Evolutionary conservation across 2,888 invertebrate genomes (phyloP).

Genomic region (Anarsia innoxiella): DNA sequence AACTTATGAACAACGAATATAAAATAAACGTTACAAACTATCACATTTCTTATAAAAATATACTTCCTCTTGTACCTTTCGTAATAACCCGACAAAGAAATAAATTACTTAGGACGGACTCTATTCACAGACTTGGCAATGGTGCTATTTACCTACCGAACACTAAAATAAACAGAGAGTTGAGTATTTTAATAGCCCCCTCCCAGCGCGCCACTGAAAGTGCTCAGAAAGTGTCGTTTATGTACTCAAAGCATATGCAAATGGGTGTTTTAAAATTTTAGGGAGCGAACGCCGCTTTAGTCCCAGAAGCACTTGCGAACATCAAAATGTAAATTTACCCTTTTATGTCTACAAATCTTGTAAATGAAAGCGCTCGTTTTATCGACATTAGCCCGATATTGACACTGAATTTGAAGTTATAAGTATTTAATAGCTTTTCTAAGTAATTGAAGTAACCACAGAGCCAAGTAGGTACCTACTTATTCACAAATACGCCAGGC

Average conservation of each 20-base stretch:
- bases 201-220: constrained; percentile 40
- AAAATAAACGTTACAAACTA: neutral
- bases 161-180: constrained; percentile 9
- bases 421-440: too few relatives aligned
- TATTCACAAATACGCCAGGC: too few relatives aligned
- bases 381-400: constrained; percentile 57
- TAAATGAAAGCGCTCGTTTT: constrained; percentile 71
- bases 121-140: too few relatives aligned
- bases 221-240: constrained; percentile 74
- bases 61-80: too few relatives aligned
- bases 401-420: constrained; percentile 29
- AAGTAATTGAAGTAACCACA: too few relatives aligned
- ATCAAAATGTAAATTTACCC: constrained; percentile 75
- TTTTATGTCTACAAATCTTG: constrained; percentile 74
- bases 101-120: too few relatives aligned
- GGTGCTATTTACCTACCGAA: too few relatives aligned
- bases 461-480: too few relatives aligned
- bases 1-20: neutral
- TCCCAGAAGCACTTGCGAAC: constrained; percentile 70
- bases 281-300: constrained; percentile 70
- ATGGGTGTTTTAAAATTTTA: constrained; percentile 75
- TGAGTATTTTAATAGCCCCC: constrained; percentile 22
- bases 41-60: too few relatives aligned
- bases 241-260: constrained; percentile 75
- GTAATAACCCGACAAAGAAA: too few relatives aligned